Base-by-base conservation (phyloP, 2,113 vertebrate genomes). In the Neofelis nebulosa region DNA sequence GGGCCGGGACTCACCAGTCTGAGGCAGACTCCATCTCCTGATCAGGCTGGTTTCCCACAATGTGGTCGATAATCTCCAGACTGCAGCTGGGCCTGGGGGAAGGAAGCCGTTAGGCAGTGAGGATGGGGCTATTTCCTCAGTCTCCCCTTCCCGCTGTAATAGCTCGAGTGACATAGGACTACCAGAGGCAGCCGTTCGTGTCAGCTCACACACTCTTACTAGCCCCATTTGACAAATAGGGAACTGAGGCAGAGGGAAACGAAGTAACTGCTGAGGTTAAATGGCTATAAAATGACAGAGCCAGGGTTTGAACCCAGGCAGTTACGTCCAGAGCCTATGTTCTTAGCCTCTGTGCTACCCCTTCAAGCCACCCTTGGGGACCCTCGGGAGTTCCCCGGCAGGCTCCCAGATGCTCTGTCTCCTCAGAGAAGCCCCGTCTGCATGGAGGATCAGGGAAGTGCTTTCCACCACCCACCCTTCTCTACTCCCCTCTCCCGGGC, bases 21-120 rank as follows among this genome's bases (percentile, higher is more conserved):
- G 99, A 99, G 89, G 99, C 99, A 23, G 99, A 98, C 45, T 98
- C 97, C 99, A 99, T 99, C 98, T 99, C 99, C 21, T 99, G 98
- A 23, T 99, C 99, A 0, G 99, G 99, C 93, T 99, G 99, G 98
- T 99, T 99, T 82, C 99, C 99, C 97, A 99, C 99, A 0, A 99
- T 98, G 0, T 99, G 99, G 96, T 99, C 99, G 0, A 99, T 98
- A 16, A 99, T 99, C 98, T 99, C 98, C 7, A 99, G 99, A 31
- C 99, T 98, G 74, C 98, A 95, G 0, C 48, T 98, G 0, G 99
- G 99, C 82, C 99, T 99, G 98, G 0, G 71, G 89, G 41, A 79
- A 48, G 87, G n/a, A 33, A 7, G 33, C 12, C 0, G 0, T 14
- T 11, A 33, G 55, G 31, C 36, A n/a, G 13, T n/a, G 65, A 74